Percentiles rank a stretch among this genome's conserved stretches.
These are phyloP conservation scores for Sepiola atlantica DNA, from an alignment of 2,888 invertebrate genomes.

Conservation along the genomic window DNA sequence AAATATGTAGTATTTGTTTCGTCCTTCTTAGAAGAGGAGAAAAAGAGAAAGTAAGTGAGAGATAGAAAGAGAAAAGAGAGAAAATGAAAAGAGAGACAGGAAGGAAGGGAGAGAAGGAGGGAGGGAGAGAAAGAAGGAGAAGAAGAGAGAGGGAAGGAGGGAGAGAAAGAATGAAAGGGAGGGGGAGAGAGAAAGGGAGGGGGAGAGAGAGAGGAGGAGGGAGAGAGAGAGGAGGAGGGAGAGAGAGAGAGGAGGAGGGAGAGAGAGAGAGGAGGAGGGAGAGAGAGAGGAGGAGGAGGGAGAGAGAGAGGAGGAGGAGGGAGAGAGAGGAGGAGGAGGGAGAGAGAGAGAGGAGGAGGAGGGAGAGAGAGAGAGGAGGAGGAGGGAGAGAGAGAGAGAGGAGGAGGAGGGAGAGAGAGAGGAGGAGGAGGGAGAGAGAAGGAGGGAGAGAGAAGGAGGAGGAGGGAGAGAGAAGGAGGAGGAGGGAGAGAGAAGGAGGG, in stretches of 20 bases:
- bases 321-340: too few relatives aligned
- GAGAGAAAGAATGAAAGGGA: background rate
- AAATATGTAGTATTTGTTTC: too few relatives aligned
- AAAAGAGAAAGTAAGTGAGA: too few relatives aligned
- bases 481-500: background rate
- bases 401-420: background rate
- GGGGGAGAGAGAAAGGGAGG: background rate
- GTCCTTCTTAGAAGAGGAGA: background rate
- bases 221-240: background rate
- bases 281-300: too few relatives aligned
- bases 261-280: background rate
- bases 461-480: background rate
- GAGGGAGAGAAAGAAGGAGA: too few relatives aligned
- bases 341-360: too few relatives aligned
- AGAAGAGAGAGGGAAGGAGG: too few relatives aligned
- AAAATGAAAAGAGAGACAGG: constrained; percentile 41
- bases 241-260: background rate
- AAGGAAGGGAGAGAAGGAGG: constrained; percentile 44
- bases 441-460: background rate
- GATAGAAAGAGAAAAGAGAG: constrained; percentile 11
- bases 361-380: background rate
- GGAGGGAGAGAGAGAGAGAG: background rate
- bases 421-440: background rate
- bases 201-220: background rate
- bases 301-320: too few relatives aligned